phyloP scores from a whole-genome alignment of 2,888 invertebrate genomes.

The Barypeithes pellucidus region DNA sequence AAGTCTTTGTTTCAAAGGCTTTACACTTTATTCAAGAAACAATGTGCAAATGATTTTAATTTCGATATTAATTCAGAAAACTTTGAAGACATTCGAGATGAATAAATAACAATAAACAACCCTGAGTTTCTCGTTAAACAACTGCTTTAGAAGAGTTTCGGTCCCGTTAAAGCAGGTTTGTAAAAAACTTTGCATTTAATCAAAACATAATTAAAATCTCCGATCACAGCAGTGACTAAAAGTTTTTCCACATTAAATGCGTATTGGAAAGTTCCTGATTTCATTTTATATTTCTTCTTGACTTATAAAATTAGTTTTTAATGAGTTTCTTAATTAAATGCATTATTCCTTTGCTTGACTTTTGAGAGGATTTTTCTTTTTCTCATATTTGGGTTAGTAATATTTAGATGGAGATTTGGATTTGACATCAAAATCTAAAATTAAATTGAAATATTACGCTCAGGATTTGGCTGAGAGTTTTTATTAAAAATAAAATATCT shows the following conservation, averaged over 20 bases:
- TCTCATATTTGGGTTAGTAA: constrained; percentile 19
- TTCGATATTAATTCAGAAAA: constrained; percentile 37
- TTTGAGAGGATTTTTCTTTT: constrained; percentile 26
- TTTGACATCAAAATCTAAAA: constrained; percentile 41
- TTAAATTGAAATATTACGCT: constrained; percentile 33
- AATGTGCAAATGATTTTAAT: constrained; percentile 35
- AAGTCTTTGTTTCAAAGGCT: constrained; percentile 28
- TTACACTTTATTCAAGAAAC: constrained; percentile 21
- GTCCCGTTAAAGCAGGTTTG: constrained; percentile 5
- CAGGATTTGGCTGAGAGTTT: not conserved
- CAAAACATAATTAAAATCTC: constrained; percentile 50
- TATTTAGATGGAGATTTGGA: constrained; percentile 42
- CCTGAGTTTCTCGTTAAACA: constrained; percentile 28
- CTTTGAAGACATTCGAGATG: constrained; percentile 30
- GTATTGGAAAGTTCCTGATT: constrained; percentile 50
- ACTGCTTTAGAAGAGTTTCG: constrained; percentile 29
- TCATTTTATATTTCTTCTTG: constrained; percentile 49
- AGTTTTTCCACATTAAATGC: constrained; percentile 46
- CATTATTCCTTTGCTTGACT: constrained; percentile 49
- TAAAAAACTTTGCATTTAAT: constrained; percentile 41
- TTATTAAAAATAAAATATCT: too few species aligned
- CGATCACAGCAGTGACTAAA: constrained; percentile 36
- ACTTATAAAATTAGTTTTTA: constrained; percentile 56
- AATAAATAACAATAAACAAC: constrained; percentile 39
- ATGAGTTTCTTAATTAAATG: constrained; percentile 56